Percentiles rank a stretch among this genome's conserved stretches.
Evolutionary conservation across 2,888 invertebrate species (phyloP).

Genomic region (Orthonychiurus folsomi): DNA sequence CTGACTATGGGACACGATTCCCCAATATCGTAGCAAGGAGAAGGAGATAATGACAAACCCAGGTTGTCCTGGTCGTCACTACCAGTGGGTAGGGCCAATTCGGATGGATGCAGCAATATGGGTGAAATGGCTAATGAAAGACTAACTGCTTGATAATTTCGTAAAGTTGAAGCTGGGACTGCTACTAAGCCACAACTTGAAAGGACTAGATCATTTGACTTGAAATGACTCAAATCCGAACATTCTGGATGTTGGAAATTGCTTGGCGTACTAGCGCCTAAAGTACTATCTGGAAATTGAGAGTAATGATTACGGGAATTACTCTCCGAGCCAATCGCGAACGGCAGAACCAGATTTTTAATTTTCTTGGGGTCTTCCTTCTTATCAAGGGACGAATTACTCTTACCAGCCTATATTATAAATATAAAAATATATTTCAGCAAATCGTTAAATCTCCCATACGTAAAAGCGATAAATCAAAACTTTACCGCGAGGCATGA

Average conservation of each 20-base stretch:
- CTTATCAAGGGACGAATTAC: too few species aligned
- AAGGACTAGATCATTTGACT: slow-evolving; percentile 44
- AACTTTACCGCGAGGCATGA: too few species aligned
- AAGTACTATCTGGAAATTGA: neutral
- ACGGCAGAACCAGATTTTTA: neutral
- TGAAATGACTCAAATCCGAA: neutral
- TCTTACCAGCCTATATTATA: too few species aligned
- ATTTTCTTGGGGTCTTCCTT: too few species aligned
- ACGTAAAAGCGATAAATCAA: too few species aligned
- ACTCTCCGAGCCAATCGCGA: too few species aligned
- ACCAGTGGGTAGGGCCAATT: neutral
- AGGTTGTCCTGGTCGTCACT: too few species aligned
- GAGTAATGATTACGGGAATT: too few species aligned
- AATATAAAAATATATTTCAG: too few species aligned
- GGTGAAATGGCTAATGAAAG: neutral
- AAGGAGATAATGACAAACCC: neutral
- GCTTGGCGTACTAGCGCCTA: neutral
- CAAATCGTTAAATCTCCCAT: too few species aligned
- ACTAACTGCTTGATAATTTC: neutral
- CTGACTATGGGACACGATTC: neutral
- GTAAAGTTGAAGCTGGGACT: slow-evolving; percentile 10
- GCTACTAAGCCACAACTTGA: slow-evolving; percentile 58
- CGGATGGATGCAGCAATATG: slow-evolving; percentile 18
- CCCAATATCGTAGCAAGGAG: neutral
- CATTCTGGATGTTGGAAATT: neutral